Evolutionary conservation across 2,888 invertebrate species (phyloP), one percentile per base, ranked within the genome.

Genomic region (Caenorhabditis virilis): DNA sequence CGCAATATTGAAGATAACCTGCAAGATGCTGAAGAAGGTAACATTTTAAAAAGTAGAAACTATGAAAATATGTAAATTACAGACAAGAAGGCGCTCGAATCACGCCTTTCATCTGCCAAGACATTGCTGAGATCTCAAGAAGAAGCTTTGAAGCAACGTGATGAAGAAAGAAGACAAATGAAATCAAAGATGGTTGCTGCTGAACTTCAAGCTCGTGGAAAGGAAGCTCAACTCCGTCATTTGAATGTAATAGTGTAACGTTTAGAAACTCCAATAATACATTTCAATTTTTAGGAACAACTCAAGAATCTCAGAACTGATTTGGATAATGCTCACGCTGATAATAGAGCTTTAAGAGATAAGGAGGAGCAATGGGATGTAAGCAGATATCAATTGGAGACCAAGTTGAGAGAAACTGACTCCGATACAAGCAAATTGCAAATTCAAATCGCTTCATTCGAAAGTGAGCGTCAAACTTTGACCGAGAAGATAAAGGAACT

Each of bases 181-280:
- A 81, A 82, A 48, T 76, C 78, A 26, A 80, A 80, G 60, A 72
- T 82, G 75, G 77, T 78, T 23, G 80, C 82, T n/a, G 68, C 82
- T 23, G 82, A 82, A 38, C 74, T 82, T 39, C 81, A 82, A 46
- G 78, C 79, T 30, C 66, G 82, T 20, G 82, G 82, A 57, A 82
- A 82, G 61, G 82, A 82, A 53, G 82, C 82, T 18, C 82, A 82
- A 59, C 62, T 82, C 13, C 65, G 82, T 15, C 80, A 81, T 48
- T 64, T 82, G 52, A 82, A 82, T 52, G 79, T 66, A 22, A 50
- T 38, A 13, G 2, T 13, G 16, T 49, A 38, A 41, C 16, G 15
- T 11, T 15, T n/a, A 13, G 36, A 49, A n/a, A 30, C 13, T 30
- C 30, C 13, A n/a, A 13, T 22, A 41, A 7, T 35, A 9, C 18